Percentiles rank a stretch among this genome's conserved stretches.
phyloP scores from a whole-genome alignment of 1,140 invertebrate species.

The Drosophila repleta region DNA sequence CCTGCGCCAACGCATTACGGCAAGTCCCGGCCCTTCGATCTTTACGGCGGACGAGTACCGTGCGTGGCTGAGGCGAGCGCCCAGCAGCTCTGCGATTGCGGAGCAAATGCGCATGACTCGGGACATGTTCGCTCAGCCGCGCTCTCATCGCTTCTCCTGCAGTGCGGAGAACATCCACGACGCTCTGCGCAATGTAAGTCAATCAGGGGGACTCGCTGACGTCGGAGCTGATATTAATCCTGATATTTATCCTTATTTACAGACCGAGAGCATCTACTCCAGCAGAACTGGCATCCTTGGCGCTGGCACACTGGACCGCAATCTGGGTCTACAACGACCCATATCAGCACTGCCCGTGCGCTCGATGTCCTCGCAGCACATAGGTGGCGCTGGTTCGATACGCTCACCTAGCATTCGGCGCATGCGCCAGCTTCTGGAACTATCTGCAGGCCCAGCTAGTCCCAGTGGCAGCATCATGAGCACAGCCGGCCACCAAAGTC shows the following conservation, averaged over 20 bases:
- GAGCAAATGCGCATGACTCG: constrained; percentile 92
- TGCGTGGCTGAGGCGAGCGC: constrained; percentile 94
- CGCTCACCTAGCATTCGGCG: constrained; percentile 90
- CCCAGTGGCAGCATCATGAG: constrained; percentile 85
- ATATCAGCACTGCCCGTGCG: constrained; percentile 86
- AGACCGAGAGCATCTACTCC: constrained; percentile 87
- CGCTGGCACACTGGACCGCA: constrained; percentile 85
- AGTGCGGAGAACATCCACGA: constrained; percentile 95
- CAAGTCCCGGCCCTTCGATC: constrained; percentile 85
- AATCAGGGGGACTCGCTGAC: background rate
- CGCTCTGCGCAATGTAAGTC: constrained; percentile 89
- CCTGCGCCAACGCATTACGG: constrained; percentile 73
- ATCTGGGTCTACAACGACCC: constrained; percentile 83
- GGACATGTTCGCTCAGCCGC: constrained; percentile 87
- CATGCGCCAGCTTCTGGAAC: constrained; percentile 91
- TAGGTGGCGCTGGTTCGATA: constrained; percentile 85
- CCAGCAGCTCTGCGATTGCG: constrained; percentile 96
- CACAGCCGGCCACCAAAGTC: constrained; percentile 86
- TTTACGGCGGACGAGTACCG: constrained; percentile 96
- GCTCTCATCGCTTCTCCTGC: constrained; percentile 91
- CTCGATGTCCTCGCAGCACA: constrained; percentile 88
- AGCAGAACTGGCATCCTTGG: constrained; percentile 84
- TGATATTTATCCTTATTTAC: constrained; percentile 33
- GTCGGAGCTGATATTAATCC: background rate
- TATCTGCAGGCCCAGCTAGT: constrained; percentile 86